phyloP scores from a whole-genome alignment of 2,888 invertebrate species.

The Heliconius aoede region DNA sequence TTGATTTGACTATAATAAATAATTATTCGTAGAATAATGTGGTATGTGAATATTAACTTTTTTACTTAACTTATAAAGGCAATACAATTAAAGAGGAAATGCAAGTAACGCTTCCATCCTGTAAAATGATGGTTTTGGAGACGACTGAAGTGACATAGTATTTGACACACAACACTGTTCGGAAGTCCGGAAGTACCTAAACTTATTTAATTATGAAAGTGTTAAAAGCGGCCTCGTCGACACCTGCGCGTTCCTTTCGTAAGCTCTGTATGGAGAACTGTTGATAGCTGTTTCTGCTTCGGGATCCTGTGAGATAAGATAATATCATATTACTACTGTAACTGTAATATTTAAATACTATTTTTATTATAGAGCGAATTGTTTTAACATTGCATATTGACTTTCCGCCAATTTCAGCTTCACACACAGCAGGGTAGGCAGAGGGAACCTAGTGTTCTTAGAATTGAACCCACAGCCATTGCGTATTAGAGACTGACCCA shows the following conservation, averaged over 20 bases:
- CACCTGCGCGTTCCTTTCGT: constrained; percentile 57
- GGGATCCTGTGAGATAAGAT: constrained; percentile 56
- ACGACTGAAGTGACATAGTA: background rate
- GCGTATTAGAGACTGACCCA: too few species aligned
- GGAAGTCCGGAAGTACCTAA: background rate
- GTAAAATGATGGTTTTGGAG: too few species aligned
- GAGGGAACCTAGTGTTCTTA: too few species aligned
- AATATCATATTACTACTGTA: too few species aligned
- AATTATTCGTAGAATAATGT: background rate
- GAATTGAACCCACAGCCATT: too few species aligned
- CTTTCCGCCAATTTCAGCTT: too few species aligned
- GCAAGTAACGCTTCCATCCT: too few species aligned
- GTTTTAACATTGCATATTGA: too few species aligned
- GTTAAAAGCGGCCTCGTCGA: constrained; percentile 49
- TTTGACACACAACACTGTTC: constrained; percentile 10
- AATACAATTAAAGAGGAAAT: background rate
- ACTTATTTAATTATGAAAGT: constrained; percentile 44
- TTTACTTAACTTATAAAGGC: background rate
- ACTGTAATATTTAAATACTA: too few species aligned
- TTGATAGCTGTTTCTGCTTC: constrained; percentile 58
- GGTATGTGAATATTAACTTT: background rate
- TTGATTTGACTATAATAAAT: constrained; percentile 5
- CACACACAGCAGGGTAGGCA: too few species aligned
- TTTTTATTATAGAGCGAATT: too few species aligned
- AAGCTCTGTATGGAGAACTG: constrained; percentile 67